phyloP scores from a whole-genome alignment of 2,113 vertebrate species.

The Physeter macrocephalus region DNA sequence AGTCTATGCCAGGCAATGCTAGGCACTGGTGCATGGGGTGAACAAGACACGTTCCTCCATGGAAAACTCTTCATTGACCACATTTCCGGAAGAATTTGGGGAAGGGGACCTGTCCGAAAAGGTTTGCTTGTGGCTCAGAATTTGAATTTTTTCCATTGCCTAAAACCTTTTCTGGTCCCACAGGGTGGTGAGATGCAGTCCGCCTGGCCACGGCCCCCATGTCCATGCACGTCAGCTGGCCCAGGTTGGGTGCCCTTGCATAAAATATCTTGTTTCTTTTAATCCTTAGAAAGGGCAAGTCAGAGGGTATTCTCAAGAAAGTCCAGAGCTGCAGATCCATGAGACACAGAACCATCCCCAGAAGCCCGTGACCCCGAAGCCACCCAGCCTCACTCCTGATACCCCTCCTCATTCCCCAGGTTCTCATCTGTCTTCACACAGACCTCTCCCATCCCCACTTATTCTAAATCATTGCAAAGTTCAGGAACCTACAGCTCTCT shows the following conservation, averaged over 20 bases:
- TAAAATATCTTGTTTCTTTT: neutral
- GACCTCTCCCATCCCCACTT: neutral
- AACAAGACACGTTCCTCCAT: accelerated
- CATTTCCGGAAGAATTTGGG: neutral
- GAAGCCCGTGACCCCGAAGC: neutral
- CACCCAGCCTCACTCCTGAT: neutral
- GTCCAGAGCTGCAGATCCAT: neutral
- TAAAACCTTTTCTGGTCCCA: neutral
- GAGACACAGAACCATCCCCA: neutral
- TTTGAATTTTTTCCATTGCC: neutral
- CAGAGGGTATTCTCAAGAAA: neutral
- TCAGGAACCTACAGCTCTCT: neutral
- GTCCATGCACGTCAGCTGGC: neutral
- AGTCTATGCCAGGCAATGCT: neutral
- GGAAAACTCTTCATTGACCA: neutral
- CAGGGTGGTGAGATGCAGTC: neutral
- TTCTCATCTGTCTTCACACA: neutral
- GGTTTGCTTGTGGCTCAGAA: neutral
- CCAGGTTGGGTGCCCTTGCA: neutral
- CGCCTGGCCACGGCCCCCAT: neutral
- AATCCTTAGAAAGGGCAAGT: neutral
- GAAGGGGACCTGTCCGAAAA: neutral
- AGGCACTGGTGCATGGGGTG: accelerated
- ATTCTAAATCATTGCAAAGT: neutral
- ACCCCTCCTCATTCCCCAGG: neutral